A percentile compares a stretch with the other conserved stretches of the same genome.
Conservation (phyloP, 1,140 invertebrate species). For the Drosophila aff. region DNA sequence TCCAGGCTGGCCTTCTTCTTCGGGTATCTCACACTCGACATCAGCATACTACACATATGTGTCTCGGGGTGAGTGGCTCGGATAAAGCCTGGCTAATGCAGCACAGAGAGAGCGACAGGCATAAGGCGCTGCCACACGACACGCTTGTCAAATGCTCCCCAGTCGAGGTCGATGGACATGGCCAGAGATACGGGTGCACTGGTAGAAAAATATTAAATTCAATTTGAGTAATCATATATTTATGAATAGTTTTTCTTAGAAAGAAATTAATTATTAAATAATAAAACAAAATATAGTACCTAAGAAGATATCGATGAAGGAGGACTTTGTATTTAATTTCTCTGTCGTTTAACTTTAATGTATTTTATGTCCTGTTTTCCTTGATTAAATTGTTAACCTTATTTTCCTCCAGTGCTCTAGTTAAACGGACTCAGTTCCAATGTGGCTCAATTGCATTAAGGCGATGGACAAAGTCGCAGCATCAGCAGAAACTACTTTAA, state of each 20-base stretch:
- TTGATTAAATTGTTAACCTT: background rate
- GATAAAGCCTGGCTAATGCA: conserved; percentile 75
- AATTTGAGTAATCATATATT: background rate
- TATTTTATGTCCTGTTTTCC: too few relatives aligned
- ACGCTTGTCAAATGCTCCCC: conserved; percentile 69
- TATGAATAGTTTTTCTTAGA: background rate
- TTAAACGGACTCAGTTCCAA: conserved; percentile 12
- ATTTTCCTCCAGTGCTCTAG: conserved; percentile 2
- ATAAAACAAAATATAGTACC: too few relatives aligned
- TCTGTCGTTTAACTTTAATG: background rate
- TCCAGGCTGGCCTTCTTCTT: background rate
- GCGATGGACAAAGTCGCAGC: conserved; percentile 27
- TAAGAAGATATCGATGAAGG: background rate
- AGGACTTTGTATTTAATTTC: background rate
- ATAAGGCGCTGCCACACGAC: conserved; percentile 59
- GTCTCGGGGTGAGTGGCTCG: conserved; percentile 52
- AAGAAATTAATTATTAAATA: background rate
- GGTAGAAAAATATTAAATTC: background rate
- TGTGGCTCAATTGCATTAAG: conserved; percentile 54
- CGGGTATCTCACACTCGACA: conserved; percentile 9
- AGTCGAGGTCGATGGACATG: conserved; percentile 47
- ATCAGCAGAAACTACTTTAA: conserved; percentile 59
- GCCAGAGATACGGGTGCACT: conserved; percentile 13
- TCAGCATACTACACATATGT: conserved; percentile 27
- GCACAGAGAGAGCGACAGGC: conserved; percentile 51